Conservation (phyloP, 2,888 invertebrate species). For the Drosophila dives region DNA sequence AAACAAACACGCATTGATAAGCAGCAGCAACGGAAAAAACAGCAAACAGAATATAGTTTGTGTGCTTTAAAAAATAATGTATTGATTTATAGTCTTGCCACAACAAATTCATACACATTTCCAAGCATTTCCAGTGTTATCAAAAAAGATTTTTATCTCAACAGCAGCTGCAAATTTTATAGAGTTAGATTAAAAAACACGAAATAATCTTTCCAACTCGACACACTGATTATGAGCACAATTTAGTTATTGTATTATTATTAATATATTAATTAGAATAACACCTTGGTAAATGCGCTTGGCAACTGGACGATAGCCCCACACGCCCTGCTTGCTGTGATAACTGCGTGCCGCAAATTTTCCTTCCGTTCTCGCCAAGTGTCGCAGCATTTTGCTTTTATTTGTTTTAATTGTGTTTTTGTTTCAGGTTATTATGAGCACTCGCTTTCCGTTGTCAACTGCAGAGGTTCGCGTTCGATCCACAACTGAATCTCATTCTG, state of each 20-base stretch:
- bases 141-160: conserved; percentile 61
- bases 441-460: conserved; percentile 7
- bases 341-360: conserved; percentile 65
- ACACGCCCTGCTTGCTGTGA: conserved; percentile 83
- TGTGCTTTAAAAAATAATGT: conserved; percentile 1
- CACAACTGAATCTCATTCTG: conserved; percentile 49
- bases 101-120: conserved; percentile 15
- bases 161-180: conserved; percentile 49
- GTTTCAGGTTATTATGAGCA: neutral
- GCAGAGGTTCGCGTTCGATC: conserved; percentile 37
- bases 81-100: conserved; percentile 15
- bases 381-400: conserved; percentile 58
- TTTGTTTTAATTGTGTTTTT: conserved; percentile 3
- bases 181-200: conserved; percentile 40
- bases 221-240: conserved; percentile 31
- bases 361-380: conserved; percentile 40
- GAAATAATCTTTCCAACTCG: conserved; percentile 41
- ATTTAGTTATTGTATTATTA: conserved; percentile 34
- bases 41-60: conserved; percentile 1
- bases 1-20: conserved; percentile 49
- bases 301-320: conserved; percentile 81
- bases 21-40: conserved; percentile 16
- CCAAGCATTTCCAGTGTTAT: conserved; percentile 35
- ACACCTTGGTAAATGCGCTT: conserved; percentile 81
- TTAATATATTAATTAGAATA: conserved; percentile 6